Conservation (phyloP, 1,140 invertebrate species). For the Drosophila repletoides region DNA sequence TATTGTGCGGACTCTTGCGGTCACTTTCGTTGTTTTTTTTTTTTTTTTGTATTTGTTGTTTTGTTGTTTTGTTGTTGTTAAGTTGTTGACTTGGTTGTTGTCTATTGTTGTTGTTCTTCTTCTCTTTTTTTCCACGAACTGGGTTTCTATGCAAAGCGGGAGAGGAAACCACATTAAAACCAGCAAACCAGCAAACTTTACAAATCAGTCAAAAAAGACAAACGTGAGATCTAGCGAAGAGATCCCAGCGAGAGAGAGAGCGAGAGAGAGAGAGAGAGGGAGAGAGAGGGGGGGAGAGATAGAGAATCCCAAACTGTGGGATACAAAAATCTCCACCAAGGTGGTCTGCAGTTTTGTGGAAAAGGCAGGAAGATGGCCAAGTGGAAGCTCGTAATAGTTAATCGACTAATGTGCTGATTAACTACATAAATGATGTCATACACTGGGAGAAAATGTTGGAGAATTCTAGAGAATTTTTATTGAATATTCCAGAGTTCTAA, state of each 20-base stretch:
- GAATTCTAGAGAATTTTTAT: too few relatives aligned
- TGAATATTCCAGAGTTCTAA: too few relatives aligned
- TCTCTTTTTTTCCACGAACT: too few relatives aligned
- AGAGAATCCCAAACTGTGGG: not conserved
- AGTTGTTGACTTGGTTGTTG: not conserved
- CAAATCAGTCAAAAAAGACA: slow-evolving; percentile 7
- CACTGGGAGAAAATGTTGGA: too few relatives aligned
- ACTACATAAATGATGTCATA: slow-evolving; percentile 7
- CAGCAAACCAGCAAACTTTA: slow-evolving; percentile 7
- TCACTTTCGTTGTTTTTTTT: not conserved
- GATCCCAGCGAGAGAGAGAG: not conserved
- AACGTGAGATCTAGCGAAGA: not conserved
- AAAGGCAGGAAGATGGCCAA: not conserved
- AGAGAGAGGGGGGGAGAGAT: not conserved
- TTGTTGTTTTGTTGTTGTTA: too few relatives aligned
- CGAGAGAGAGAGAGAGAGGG: not conserved
- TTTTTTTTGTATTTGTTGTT: too few relatives aligned
- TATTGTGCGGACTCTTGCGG: not conserved
- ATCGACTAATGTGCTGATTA: slow-evolving; percentile 36
- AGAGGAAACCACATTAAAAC: not conserved
- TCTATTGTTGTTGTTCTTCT: not conserved
- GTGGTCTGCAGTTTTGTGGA: not conserved
- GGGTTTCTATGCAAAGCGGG: slow-evolving; percentile 4
- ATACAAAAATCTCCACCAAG: not conserved
- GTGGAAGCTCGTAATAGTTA: slow-evolving; percentile 17